A percentile compares a stretch with the other conserved stretches of the same genome.
Conservation (phyloP, 2,113 vertebrate species). For the Furnarius figulus region DNA sequence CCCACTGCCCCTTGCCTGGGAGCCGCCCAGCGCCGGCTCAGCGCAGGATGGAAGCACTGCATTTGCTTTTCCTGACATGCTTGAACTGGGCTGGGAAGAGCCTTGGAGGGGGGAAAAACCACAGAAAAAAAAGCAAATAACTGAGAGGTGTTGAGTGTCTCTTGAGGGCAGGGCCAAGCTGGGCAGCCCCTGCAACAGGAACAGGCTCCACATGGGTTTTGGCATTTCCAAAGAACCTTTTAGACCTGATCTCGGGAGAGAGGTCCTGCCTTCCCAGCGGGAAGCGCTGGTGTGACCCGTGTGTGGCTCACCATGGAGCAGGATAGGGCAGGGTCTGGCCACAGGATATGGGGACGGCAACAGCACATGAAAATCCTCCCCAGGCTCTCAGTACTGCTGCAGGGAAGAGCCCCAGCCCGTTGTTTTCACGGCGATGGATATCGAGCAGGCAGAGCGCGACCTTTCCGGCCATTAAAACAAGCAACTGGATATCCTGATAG, state of each 20-base stretch:
- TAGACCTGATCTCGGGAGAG: background rate
- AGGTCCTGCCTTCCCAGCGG: background rate
- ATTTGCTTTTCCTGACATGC: background rate
- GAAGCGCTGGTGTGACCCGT: background rate
- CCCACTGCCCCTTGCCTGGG: background rate
- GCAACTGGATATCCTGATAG: conserved; percentile 48
- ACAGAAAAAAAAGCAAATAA: background rate
- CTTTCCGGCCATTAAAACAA: conserved; percentile 55
- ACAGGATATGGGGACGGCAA: conserved; percentile 23
- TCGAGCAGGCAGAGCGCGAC: background rate
- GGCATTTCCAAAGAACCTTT: background rate
- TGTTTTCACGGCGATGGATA: conserved; percentile 30
- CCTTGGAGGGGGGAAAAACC: background rate
- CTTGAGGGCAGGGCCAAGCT: background rate
- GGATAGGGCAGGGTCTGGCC: conserved; percentile 28
- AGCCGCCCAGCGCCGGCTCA: background rate
- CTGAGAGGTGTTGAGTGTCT: background rate
- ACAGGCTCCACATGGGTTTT: background rate
- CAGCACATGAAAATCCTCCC: background rate
- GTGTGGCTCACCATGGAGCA: background rate
- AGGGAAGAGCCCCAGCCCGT: background rate
- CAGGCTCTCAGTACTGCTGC: background rate
- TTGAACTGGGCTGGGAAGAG: background rate
- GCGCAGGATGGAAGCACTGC: background rate
- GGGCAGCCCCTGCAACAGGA: fast-evolving